Base-by-base conservation (phyloP, 2,113 vertebrate genomes). In the Calidris pugnax region DNA sequence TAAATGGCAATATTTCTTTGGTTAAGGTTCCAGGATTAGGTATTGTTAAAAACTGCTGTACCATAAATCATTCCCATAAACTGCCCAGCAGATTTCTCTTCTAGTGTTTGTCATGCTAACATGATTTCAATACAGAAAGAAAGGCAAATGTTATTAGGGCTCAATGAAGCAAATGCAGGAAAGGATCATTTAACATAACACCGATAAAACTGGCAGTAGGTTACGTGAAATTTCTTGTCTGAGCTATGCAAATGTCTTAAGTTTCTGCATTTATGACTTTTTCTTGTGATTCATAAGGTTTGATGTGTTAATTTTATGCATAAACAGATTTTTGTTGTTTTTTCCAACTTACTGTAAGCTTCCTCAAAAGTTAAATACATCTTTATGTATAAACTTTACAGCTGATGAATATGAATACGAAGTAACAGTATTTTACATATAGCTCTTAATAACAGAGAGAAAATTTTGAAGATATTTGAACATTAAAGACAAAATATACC, bases 61-160 rank as follows among this genome's bases (percentile, higher is more conserved):
- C 24, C 37, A 55, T 66, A 78, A 87, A 95, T 90, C 75, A 87
- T 88, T 91, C 83, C 47, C 23, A 74, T 80, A 94, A 87, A 80
- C 75, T 78, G 67, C 51, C 30, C 56, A 81, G 64, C 39, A 90
- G 59, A 68, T 88, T 94, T 85, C 24, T 84, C 30, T 84, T 94
- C 43, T 53, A 60, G 48, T 82, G 50, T 94, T 94, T 95, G 83
- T 69, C 90, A 84, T 79, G 72, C 78, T 95, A 93, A 88, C 64
- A 33, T 67, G 75, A 84, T 93, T 96, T 97, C 81, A 84, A 59
- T 84, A 92, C 81, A 82, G 88, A 76, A 88, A 48, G 50, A 92
- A 45, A 92, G 80, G 90, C 45, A 95, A 95, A 95, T 56, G 41
- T 95, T 94, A 88, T 90, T 84, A 96, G 71, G 85, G 55, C 20